Conservation (phyloP, 2,888 invertebrate species). For the Fragum fragum region DNA sequence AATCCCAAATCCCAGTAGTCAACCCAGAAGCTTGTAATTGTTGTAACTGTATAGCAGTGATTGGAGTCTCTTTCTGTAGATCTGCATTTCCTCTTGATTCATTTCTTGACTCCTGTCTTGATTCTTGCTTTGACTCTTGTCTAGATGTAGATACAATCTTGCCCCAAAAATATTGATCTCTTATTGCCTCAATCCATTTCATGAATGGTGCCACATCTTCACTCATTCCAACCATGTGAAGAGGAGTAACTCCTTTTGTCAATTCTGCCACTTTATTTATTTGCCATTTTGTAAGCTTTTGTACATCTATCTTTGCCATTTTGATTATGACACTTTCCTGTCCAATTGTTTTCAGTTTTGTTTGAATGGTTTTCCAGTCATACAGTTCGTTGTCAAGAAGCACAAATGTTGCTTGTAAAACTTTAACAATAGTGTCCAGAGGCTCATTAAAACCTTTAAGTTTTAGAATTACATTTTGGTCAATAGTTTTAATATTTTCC, state of each 20-base stretch:
- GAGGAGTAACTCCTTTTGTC: conserved; percentile 6
- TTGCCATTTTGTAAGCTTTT: background rate
- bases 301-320: conserved; percentile 15
- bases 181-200: conserved; percentile 33
- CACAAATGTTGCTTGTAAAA: conserved; percentile 31
- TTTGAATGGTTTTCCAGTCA: conserved; percentile 5
- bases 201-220: conserved; percentile 43
- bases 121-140: too few species aligned
- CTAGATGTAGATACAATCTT: background rate
- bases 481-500: conserved; percentile 9
- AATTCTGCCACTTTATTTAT: conserved; percentile 13
- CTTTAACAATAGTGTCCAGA: background rate
- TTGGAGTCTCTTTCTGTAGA: background rate
- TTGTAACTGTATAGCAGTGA: background rate
- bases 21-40: background rate
- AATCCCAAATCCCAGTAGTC: background rate
- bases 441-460: conserved; percentile 24
- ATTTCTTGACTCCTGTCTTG: background rate
- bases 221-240: conserved; percentile 20
- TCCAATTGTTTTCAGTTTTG: conserved; percentile 8
- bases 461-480: background rate
- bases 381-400: background rate
- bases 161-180: background rate
- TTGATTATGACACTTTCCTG: conserved; percentile 13
- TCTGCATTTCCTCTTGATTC: background rate